These are phyloP conservation scores for Calephelis nemesis DNA, from an alignment of 1,140 invertebrate species.

Conservation along the genomic window DNA sequence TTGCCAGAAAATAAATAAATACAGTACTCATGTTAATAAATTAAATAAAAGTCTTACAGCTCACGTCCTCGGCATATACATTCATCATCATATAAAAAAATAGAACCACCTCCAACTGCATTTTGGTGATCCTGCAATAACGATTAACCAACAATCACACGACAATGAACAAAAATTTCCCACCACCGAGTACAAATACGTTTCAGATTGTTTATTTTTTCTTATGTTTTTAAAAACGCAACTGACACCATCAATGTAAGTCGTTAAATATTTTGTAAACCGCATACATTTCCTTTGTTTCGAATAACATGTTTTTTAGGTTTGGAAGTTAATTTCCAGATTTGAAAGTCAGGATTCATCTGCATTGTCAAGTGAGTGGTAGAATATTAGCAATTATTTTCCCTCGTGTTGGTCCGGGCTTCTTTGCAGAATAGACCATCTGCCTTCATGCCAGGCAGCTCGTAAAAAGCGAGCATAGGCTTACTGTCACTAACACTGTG, in stretches of 20 bases:
- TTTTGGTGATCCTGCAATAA: constrained; percentile 18
- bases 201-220: constrained; percentile 24
- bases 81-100: constrained; percentile 17
- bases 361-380: no score
- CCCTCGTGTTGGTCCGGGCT: no score
- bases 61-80: constrained; percentile 37
- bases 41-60: constrained; percentile 28
- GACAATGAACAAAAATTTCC: constrained; percentile 16
- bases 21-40: no score
- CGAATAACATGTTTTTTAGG: background rate
- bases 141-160: constrained; percentile 9
- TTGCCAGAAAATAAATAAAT: no score
- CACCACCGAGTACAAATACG: constrained; percentile 43
- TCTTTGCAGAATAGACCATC: no score
- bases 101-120: constrained; percentile 4
- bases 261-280: constrained; percentile 16
- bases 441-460: no score
- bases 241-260: background rate
- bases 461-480: no score
- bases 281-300: no score
- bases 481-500: no score
- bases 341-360: background rate
- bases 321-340: background rate
- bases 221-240: constrained; percentile 12
- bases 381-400: no score